These are phyloP conservation scores for Anodontia alba DNA, from an alignment of 2,888 invertebrate species.

Conservation along the genomic window DNA sequence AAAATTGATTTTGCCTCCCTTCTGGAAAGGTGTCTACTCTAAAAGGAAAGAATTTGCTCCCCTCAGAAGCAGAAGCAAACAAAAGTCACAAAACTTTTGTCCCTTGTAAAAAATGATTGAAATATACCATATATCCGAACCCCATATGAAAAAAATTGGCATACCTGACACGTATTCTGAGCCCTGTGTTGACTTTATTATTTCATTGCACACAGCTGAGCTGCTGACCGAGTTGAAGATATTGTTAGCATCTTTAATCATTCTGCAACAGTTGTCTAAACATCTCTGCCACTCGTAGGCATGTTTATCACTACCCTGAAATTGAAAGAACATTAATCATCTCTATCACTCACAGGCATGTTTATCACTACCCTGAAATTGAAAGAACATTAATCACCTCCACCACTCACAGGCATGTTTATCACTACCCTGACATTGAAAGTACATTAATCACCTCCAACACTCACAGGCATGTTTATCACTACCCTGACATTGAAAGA, in stretches of 20 bases:
- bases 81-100: no score
- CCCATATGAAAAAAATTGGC: no score
- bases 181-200: constrained; percentile 86
- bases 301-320: constrained; percentile 83
- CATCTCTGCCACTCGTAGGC: constrained; percentile 85
- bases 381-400: constrained; percentile 86
- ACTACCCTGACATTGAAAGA: constrained; percentile 81
- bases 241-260: constrained; percentile 86
- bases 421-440: constrained; percentile 83
- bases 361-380: constrained; percentile 82
- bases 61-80: no score
- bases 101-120: no score
- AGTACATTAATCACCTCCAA: constrained; percentile 86
- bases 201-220: constrained; percentile 86
- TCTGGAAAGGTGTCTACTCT: no score
- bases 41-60: no score
- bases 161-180: constrained; percentile 86
- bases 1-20: no score
- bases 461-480: constrained; percentile 85
- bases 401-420: constrained; percentile 85
- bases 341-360: constrained; percentile 85
- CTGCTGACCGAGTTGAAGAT: constrained; percentile 87
- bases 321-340: no score
- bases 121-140: no score
- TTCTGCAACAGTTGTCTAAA: constrained; percentile 86